Base-by-base conservation (phyloP, 1,140 invertebrate species). In the Scaptomyza montana region DNA sequence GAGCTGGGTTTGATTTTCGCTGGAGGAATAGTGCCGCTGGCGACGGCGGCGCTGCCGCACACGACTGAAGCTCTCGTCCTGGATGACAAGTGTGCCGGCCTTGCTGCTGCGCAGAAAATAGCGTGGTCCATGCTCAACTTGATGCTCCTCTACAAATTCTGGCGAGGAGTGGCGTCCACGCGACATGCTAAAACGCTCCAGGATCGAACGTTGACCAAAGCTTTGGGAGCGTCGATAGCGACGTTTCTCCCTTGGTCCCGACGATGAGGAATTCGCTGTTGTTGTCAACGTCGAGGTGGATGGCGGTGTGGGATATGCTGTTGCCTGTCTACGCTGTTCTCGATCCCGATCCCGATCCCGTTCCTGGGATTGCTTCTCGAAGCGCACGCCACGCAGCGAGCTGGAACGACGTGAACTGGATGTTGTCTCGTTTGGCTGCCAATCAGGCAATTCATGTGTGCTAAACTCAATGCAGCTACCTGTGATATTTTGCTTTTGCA, bases 11-110 rank as follows among this genome's bases (percentile, higher is more conserved):
- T 43, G 39, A 50, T 91, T 91, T 50, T 91, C 90, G 45, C 70
- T 79, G 46, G 87, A 89, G 5, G 90, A 90, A 43, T 81, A n/a
- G 1, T 43, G 63, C 39, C 74, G 62, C 2, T 62, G 74, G 1
- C 73, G 77, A 16, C 91, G 80, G 1, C 92, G 78, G 9, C 90
- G 84, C 19, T 85, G 76, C 25, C 90, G 63, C 39, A 74, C 47
- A 13, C 82, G 80, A 63, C 82, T 92, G 51, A 93, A 92, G 84
- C 92, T 93, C 63, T 93, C 93, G 21, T 93, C 92, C 43, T 85
- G 87, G 51, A 93, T 92, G 47, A 93, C 87, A 62, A 93, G 78
- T 19, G 92, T 93, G 49, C 93, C 93, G n/a, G 93, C 93, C 57
- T 92, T 92, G 70, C 92, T 92, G 57, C 92, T 92, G 50, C 93